These are phyloP conservation scores for Leptura quadrifasciata DNA, from an alignment of 2,888 invertebrate genomes.

Conservation along the genomic window DNA sequence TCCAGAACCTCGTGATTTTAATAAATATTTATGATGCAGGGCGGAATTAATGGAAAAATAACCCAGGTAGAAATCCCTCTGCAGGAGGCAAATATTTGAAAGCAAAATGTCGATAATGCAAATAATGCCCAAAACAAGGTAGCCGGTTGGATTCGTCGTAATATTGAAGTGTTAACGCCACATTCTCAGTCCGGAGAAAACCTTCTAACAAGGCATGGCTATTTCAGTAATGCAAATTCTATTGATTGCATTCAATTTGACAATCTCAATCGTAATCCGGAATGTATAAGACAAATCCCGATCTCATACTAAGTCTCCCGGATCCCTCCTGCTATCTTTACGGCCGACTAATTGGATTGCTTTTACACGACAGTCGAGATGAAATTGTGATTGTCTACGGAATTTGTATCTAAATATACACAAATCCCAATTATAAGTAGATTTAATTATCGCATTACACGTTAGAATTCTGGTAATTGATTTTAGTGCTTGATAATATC, in stretches of 20 bases:
- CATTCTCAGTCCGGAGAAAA: slow-evolving; percentile 25
- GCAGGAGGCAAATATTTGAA: slow-evolving; percentile 28
- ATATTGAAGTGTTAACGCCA: slow-evolving; percentile 31
- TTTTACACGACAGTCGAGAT: slow-evolving; percentile 30
- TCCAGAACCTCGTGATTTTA: slow-evolving; percentile 34
- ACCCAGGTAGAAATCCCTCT: slow-evolving; percentile 39
- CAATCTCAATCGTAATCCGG: slow-evolving; percentile 51
- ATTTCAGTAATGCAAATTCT: slow-evolving; percentile 56
- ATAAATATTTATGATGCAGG: slow-evolving; percentile 39
- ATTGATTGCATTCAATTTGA: slow-evolving; percentile 60
- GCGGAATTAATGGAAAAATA: slow-evolving; percentile 41
- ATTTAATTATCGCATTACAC: slow-evolving; percentile 4
- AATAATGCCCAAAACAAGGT: slow-evolving; percentile 41
- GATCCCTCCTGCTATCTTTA: slow-evolving; percentile 30
- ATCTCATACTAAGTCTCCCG: slow-evolving; percentile 36
- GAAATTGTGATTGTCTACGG: slow-evolving; percentile 40
- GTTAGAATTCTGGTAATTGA: no score
- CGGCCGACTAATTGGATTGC: slow-evolving; percentile 47
- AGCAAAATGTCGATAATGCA: slow-evolving; percentile 46
- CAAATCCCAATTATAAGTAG: slow-evolving; percentile 25
- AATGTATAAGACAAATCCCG: slow-evolving; percentile 56
- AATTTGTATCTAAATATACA: slow-evolving; percentile 36
- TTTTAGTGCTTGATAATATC: no score
- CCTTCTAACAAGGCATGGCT: slow-evolving; percentile 28
- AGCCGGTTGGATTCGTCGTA: slow-evolving; percentile 1